phyloP scores from a whole-genome alignment of 2,888 invertebrate genomes.

The Scaptomyza polygonia region DNA sequence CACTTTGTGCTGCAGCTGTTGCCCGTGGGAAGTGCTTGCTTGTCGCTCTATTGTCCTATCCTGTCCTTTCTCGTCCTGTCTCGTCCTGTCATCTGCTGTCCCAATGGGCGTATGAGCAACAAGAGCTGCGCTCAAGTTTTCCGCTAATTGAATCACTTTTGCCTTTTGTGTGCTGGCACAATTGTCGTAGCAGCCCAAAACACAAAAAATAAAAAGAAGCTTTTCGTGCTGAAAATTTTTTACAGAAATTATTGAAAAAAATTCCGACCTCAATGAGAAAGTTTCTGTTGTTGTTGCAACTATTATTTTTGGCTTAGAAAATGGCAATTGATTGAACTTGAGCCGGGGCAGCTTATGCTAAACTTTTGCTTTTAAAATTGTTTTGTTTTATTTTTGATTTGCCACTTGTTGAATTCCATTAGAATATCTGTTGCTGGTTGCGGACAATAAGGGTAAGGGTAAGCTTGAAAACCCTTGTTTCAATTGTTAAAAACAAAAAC shows the following conservation, averaged over 20 bases:
- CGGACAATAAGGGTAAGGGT: no score
- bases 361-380: constrained; percentile 16
- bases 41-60: not conserved
- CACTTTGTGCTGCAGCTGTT: constrained; percentile 15
- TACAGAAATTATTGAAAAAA: constrained; percentile 8
- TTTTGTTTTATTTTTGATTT: constrained; percentile 13
- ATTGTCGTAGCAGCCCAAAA: constrained; percentile 20
- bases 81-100: not conserved
- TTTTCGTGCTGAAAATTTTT: constrained; percentile 23
- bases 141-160: constrained; percentile 53
- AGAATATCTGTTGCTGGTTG: no score
- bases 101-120: constrained; percentile 30
- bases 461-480: constrained; percentile 4
- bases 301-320: not conserved
- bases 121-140: constrained; percentile 14
- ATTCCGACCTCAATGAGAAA: constrained; percentile 13
- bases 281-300: constrained; percentile 2
- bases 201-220: no score
- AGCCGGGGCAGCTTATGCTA: constrained; percentile 16
- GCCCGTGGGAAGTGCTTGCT: constrained; percentile 5
- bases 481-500: constrained; percentile 18
- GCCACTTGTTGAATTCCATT: constrained; percentile 59
- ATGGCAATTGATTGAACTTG: constrained; percentile 7
- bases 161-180: constrained; percentile 17
- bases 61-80: not conserved